phyloP scores from a whole-genome alignment of 2,888 invertebrate genomes.

The Mycalesis mineus region DNA sequence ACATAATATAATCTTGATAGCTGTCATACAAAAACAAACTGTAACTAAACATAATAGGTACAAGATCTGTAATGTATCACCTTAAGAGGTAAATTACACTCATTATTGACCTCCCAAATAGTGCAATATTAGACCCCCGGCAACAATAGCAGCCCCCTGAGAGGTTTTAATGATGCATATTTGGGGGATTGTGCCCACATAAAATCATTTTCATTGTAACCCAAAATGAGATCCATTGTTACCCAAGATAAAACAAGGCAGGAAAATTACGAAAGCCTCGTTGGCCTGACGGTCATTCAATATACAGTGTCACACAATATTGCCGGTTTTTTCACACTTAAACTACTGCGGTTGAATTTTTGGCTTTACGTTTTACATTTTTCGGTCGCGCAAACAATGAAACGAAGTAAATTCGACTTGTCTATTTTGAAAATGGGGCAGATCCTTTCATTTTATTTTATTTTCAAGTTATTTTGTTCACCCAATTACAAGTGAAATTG shows the following conservation, averaged over 20 bases:
- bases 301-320: slow-evolving; percentile 55
- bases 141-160: slow-evolving; percentile 27
- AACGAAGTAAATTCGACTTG: slow-evolving; percentile 10
- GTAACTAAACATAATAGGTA: background rate
- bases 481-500: too few relatives aligned
- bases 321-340: slow-evolving; percentile 43
- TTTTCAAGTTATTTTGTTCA: background rate
- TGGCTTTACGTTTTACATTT: slow-evolving; percentile 6
- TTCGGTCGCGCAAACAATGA: slow-evolving; percentile 18
- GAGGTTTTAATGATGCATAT: slow-evolving; percentile 65
- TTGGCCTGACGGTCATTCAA: slow-evolving; percentile 57
- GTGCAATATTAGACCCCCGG: slow-evolving; percentile 30
- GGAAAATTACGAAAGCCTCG: slow-evolving; percentile 65
- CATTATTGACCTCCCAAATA: slow-evolving; percentile 29
- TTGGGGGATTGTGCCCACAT: slow-evolving; percentile 52
- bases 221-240: slow-evolving; percentile 70
- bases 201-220: slow-evolving; percentile 68
- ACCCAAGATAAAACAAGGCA: slow-evolving; percentile 65
- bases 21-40: too few relatives aligned
- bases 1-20: too few relatives aligned
- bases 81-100: slow-evolving; percentile 5
- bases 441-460: slow-evolving; percentile 10
- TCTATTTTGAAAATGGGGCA: slow-evolving; percentile 16
- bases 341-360: slow-evolving; percentile 5
- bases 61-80: background rate